Percentiles rank a stretch among this genome's conserved stretches.
Evolutionary conservation across 2,888 invertebrate species (phyloP).

Genomic region (Acanthosoma haemorrhoidale): DNA sequence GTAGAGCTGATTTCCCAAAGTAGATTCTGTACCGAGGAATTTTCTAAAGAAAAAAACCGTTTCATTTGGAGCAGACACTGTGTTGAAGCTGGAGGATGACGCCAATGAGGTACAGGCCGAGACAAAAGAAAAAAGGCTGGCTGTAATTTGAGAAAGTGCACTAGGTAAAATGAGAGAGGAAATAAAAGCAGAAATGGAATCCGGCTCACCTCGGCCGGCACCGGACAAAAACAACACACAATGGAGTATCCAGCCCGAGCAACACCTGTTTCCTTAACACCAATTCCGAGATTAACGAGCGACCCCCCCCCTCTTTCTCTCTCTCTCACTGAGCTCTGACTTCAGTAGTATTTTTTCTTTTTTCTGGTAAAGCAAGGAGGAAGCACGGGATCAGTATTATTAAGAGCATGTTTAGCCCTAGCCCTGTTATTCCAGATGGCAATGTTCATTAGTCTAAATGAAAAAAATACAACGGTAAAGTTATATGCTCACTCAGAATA

Average conservation of each 20-base stretch:
- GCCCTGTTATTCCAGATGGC: no score
- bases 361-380: background rate
- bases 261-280: constrained; percentile 2
- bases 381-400: background rate
- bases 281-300: constrained; percentile 14
- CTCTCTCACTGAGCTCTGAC: background rate
- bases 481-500: no score
- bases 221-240: background rate
- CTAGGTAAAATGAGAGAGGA: constrained; percentile 11
- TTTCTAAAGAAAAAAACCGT: no score
- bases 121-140: background rate
- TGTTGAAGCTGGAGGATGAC: background rate
- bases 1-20: no score
- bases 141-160: constrained; percentile 9
- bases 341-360: background rate
- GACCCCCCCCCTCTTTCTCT: background rate
- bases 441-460: no score
- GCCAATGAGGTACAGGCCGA: background rate
- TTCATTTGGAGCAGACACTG: no score
- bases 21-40: no score
- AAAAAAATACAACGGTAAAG: no score
- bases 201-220: background rate
- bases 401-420: background rate
- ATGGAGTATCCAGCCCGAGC: background rate
- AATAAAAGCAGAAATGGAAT: constrained; percentile 1